Percentiles rank a stretch among this genome's conserved stretches.
phyloP scores from a whole-genome alignment of 2,888 invertebrate genomes.

The Himalopsyche tibetana region DNA sequence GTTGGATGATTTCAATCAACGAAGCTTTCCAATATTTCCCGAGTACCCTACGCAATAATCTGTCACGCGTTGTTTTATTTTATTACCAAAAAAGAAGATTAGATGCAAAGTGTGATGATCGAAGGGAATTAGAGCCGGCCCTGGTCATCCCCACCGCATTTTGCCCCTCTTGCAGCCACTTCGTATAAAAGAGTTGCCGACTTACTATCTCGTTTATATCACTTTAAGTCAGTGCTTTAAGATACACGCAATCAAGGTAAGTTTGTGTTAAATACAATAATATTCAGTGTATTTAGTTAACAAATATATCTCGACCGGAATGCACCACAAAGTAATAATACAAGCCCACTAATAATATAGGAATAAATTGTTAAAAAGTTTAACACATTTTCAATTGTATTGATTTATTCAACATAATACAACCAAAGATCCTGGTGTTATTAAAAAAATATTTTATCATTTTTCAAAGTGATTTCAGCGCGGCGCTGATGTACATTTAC shows the following conservation, averaged over 20 bases:
- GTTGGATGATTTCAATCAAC: background rate
- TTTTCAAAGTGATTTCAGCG: no score
- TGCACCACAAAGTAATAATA: background rate
- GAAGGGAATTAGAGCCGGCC: conserved; percentile 7
- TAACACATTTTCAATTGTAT: background rate
- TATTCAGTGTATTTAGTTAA: conserved; percentile 16
- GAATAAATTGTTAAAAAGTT: background rate
- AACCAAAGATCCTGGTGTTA: no score
- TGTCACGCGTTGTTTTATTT: background rate
- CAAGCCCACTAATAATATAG: background rate
- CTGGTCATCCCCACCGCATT: conserved; percentile 48
- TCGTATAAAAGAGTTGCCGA: conserved; percentile 61
- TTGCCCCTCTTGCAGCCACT: conserved; percentile 53
- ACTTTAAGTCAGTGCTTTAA: conserved; percentile 59
- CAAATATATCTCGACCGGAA: background rate
- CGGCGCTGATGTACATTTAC: no score
- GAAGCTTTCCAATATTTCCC: background rate
- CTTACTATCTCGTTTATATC: conserved; percentile 61
- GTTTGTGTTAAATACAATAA: conserved; percentile 44
- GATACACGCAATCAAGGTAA: conserved; percentile 61
- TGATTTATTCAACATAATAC: background rate
- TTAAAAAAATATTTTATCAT: no score
- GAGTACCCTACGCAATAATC: background rate
- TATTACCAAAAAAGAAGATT: conserved; percentile 10
- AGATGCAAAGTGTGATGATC: conserved; percentile 14